Conservation (phyloP, 2,888 invertebrate genomes). For the Heteromurus nitidus region DNA sequence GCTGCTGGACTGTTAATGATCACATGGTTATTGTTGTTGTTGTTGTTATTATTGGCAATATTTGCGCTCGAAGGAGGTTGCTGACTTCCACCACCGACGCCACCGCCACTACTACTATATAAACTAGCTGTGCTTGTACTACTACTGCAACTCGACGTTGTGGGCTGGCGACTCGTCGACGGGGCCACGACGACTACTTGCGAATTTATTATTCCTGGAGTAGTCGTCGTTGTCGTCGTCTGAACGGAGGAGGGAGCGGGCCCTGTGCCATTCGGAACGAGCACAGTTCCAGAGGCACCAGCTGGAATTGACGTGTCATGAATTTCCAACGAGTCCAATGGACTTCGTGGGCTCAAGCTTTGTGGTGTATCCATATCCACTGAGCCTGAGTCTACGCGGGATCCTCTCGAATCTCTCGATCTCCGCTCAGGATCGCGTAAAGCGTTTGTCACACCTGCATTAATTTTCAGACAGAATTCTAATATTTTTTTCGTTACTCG, state of each 20-base stretch:
- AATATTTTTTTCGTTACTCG: neutral
- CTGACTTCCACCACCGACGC: slow-evolving; percentile 28
- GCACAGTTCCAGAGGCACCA: slow-evolving; percentile 58
- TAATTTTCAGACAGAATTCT: slow-evolving; percentile 7
- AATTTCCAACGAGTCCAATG: slow-evolving; percentile 74
- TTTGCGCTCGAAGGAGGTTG: slow-evolving; percentile 23
- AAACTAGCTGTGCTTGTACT: slow-evolving; percentile 62
- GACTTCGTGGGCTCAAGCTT: slow-evolving; percentile 75
- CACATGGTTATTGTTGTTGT: slow-evolving; percentile 72
- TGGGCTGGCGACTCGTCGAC: slow-evolving; percentile 34
- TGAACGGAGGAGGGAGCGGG: slow-evolving; percentile 10
- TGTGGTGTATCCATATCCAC: slow-evolving; percentile 76
- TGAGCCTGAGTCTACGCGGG: slow-evolving; percentile 75
- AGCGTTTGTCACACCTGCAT: slow-evolving; percentile 67
- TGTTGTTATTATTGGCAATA: slow-evolving; percentile 50
- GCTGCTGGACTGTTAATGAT: slow-evolving; percentile 70
- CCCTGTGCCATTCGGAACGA: slow-evolving; percentile 45
- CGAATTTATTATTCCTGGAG: slow-evolving; percentile 6
- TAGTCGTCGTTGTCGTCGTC: neutral
- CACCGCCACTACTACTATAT: slow-evolving; percentile 51
- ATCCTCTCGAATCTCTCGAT: slow-evolving; percentile 73
- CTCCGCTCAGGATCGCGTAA: slow-evolving; percentile 68
- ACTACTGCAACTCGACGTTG: slow-evolving; percentile 59
- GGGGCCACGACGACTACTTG: slow-evolving; percentile 20
- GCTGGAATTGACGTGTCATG: slow-evolving; percentile 72